Evolutionary conservation across 2,888 invertebrate genomes (phyloP).

Genomic region (Aporophyla nigra): DNA sequence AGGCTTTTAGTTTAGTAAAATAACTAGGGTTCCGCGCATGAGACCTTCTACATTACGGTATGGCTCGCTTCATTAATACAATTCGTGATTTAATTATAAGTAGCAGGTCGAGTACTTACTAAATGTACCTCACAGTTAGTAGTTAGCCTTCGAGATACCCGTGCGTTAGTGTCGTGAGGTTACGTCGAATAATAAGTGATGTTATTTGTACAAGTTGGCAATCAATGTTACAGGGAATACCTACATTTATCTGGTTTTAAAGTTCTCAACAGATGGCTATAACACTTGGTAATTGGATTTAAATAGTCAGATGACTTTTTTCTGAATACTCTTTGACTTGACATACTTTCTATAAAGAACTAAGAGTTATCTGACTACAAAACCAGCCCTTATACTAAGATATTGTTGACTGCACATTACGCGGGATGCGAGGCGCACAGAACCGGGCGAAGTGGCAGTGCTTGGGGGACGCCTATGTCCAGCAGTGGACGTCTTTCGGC

Average conservation of each 20-base stretch:
- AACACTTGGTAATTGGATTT: not conserved
- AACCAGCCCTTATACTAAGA: not conserved
- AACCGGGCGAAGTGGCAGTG: too few species aligned
- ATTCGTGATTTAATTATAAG: conserved; percentile 56
- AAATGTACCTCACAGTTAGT: conserved; percentile 39
- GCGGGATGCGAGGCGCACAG: too few species aligned
- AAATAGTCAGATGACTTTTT: not conserved
- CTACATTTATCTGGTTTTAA: not conserved
- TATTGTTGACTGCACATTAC: not conserved
- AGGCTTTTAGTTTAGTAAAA: too few species aligned
- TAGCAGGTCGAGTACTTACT: conserved; percentile 25
- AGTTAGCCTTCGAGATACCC: conserved; percentile 54
- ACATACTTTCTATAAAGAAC: too few species aligned
- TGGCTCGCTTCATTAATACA: conserved; percentile 53
- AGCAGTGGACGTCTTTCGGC: too few species aligned
- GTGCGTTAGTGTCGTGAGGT: conserved; percentile 36
- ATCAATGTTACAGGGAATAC: not conserved
- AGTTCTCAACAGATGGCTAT: not conserved
- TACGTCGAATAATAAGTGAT: conserved; percentile 11
- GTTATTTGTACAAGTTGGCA: not conserved
- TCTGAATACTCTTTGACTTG: too few species aligned
- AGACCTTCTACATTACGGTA: conserved; percentile 30
- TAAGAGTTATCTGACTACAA: too few species aligned
- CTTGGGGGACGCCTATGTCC: too few species aligned
- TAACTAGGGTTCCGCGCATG: too few species aligned